Evolutionary conservation across 2,113 vertebrate genomes (phyloP), one percentile per base, ranked within the genome.

Genomic region (Bufo gargarizans): DNA sequence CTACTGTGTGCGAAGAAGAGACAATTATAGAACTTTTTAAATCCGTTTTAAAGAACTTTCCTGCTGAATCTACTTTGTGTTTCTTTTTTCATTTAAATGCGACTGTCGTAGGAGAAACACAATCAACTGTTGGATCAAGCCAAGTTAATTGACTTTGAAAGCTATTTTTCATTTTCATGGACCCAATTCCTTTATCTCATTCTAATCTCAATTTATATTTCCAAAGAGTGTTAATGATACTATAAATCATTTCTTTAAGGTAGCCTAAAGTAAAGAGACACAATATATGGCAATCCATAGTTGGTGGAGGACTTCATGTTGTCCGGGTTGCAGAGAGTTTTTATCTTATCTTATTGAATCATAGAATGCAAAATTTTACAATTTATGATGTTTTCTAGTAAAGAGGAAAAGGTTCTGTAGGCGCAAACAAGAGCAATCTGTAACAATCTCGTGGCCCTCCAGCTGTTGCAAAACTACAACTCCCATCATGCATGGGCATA

Each of bases 71-170:
- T 76, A 76, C 43, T 76, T 50, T 9, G 10, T 50, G 45, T 20
- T 17, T 50, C 45, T 76, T 20, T 17, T 49, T 50, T 50, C 17
- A 76, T 76, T 20, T 76, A 76, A 76, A 76, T 76, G 72, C 50
- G 47, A 76, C 47, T 50, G 72, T 76, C 9, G 3, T 11, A 10
- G 16, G 47, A 11, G 72, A 76, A 50, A 20, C 17, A 76, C 47
- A 76, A 76, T 76, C 45, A 76, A 19, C 17, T 76, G 47, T 76
- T 50, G 45, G 72, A 50, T 76, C 72, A 76, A 76, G 50, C 72
- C 45, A 76, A 20, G 72, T 76, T 76, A 76, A 76, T 76, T 76
- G 6, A 43, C 6, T 43, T 43, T 5, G 45, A 43, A 43, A 43
- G 45, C 22, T 58, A 11, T 47, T 74, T 19, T 43, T 71, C 17